phyloP scores from a whole-genome alignment of 2,113 vertebrate genomes.

The Heterotilapia buettikoferi region DNA sequence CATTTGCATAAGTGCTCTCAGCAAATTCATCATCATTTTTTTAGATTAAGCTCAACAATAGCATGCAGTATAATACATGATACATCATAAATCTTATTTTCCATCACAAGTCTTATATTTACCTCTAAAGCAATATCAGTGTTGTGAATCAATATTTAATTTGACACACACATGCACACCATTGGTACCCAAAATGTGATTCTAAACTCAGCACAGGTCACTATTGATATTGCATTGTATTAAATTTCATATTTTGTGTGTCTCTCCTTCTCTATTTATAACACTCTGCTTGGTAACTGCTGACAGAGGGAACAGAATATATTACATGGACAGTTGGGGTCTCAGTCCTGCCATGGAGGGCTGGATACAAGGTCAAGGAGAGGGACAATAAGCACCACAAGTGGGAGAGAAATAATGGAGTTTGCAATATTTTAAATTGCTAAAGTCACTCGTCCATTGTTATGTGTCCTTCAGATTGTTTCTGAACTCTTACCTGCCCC shows the following conservation, averaged over 20 bases:
- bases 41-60: conserved; percentile 11
- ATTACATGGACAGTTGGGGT: background rate
- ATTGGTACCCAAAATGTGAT: background rate
- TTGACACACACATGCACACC: background rate
- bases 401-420: background rate
- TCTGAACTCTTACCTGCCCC: background rate
- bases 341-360: background rate
- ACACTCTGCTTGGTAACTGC: background rate
- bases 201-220: background rate
- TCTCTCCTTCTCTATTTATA: background rate
- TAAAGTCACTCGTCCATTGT: background rate
- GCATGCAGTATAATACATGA: background rate
- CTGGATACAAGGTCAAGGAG: background rate
- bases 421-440: background rate
- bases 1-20: background rate
- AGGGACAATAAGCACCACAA: background rate
- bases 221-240: background rate
- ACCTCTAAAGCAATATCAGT: background rate
- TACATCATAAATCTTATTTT: background rate
- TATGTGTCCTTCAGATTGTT: background rate
- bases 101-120: background rate
- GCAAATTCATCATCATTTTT: conserved; percentile 2
- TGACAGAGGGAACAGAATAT: background rate
- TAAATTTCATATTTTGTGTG: background rate
- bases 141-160: background rate